Evolutionary conservation across 2,797 vertebrate species (phyloP).

Genomic region (Chanos chanos): DNA sequence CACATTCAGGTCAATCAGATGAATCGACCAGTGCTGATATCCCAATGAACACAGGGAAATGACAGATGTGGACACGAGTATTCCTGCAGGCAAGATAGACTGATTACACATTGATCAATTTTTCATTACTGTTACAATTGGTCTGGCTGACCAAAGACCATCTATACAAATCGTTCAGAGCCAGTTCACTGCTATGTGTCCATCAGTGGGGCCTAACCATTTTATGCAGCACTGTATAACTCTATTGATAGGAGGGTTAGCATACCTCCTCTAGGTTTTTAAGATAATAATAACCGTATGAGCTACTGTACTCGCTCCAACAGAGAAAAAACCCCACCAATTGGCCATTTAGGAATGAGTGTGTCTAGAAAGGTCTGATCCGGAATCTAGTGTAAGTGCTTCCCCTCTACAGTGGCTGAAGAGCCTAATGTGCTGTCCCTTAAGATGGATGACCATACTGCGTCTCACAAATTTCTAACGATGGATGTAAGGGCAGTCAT

Average conservation of each 20-base stretch:
- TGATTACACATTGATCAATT: conserved; percentile 58
- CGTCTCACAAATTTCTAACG: conserved; percentile 15
- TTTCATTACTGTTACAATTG: conserved; percentile 48
- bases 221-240: too few species aligned
- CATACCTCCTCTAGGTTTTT: neutral
- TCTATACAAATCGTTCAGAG: conserved; percentile 4
- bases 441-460: too few species aligned
- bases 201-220: neutral
- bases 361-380: too few species aligned
- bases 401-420: too few species aligned
- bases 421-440: too few species aligned
- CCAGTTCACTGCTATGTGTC: conserved; percentile 25
- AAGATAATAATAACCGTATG: too few species aligned
- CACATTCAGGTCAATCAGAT: conserved; percentile 36
- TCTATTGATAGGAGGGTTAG: too few species aligned
- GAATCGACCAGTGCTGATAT: conserved; percentile 30
- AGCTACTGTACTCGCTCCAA: too few species aligned
- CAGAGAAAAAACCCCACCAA: too few species aligned
- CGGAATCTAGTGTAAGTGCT: too few species aligned
- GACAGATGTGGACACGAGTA: neutral
- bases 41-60: conserved; percentile 23
- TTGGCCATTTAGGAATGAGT: too few species aligned
- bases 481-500: conserved; percentile 5
- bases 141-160: neutral
- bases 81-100: conserved; percentile 19